Evolutionary conservation across 2,113 vertebrate genomes (phyloP).

Genomic region (Apus apus): DNA sequence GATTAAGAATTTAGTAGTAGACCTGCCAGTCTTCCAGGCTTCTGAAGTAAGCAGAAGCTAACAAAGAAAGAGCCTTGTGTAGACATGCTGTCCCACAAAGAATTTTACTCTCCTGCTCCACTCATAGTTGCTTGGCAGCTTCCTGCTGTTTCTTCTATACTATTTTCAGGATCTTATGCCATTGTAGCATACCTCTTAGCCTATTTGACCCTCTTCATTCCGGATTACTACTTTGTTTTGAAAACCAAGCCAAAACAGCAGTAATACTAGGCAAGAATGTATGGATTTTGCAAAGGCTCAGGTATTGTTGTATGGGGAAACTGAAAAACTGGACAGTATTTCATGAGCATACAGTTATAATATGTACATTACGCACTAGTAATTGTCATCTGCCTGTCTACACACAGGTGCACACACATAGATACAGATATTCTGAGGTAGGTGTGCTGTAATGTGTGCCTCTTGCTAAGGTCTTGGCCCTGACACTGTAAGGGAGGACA

Average conservation of each 20-base stretch:
- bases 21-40: neutral
- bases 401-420: fast-evolving
- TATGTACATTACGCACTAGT: neutral
- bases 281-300: neutral
- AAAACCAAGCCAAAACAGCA: neutral
- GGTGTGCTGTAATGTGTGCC: neutral
- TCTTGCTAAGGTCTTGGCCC: neutral
- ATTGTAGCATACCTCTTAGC: neutral
- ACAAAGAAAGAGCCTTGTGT: neutral
- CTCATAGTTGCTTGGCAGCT: neutral
- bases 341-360: neutral
- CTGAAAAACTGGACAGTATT: neutral
- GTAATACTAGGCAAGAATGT: neutral
- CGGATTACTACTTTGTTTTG: neutral
- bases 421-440: neutral
- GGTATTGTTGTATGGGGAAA: neutral
- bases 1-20: neutral
- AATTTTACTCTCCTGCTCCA: neutral
- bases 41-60: neutral
- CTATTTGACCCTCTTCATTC: neutral
- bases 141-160: neutral
- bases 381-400: neutral
- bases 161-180: fast-evolving
- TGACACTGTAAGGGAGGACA: neutral
- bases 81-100: neutral